These are phyloP conservation scores for Drosophila lowei DNA, from an alignment of 1,140 invertebrate genomes.

Conservation along the genomic window DNA sequence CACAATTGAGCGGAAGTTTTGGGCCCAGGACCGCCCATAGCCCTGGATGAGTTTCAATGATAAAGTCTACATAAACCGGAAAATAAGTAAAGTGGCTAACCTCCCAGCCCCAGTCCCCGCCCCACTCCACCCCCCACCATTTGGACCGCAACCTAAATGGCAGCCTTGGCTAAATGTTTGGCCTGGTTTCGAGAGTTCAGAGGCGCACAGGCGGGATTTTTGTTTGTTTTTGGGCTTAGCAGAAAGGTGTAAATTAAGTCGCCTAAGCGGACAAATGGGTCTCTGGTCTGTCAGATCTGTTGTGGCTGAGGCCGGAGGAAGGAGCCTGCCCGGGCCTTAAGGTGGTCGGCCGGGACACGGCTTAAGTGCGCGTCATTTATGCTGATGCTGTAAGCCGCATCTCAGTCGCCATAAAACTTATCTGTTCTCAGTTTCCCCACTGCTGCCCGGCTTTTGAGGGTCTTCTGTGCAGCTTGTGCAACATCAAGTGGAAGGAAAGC, in stretches of 20 bases:
- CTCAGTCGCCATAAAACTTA: slow-evolving; percentile 55
- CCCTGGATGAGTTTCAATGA: slow-evolving; percentile 64
- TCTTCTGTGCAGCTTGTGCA: slow-evolving; percentile 7
- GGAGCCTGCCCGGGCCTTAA: not conserved
- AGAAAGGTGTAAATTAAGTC: slow-evolving; percentile 77
- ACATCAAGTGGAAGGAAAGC: not conserved
- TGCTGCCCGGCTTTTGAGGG: slow-evolving; percentile 5
- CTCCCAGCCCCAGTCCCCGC: slow-evolving; percentile 4
- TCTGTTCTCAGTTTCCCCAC: slow-evolving; percentile 29
- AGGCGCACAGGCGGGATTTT: slow-evolving; percentile 44
- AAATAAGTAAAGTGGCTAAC: slow-evolving; percentile 74
- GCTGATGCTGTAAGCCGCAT: slow-evolving; percentile 48
- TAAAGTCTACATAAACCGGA: slow-evolving; percentile 77
- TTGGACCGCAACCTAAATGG: slow-evolving; percentile 56
- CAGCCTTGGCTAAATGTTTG: slow-evolving; percentile 57
- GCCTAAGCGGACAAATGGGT: slow-evolving; percentile 62
- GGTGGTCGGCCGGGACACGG: slow-evolving; percentile 24
- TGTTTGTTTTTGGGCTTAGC: slow-evolving; percentile 69
- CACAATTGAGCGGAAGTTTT: slow-evolving; percentile 73
- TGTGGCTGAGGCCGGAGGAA: not conserved
- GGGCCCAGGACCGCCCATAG: slow-evolving; percentile 30
- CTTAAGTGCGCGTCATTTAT: slow-evolving; percentile 71
- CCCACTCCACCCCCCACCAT: not conserved
- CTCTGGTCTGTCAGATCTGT: slow-evolving; percentile 3
- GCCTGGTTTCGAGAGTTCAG: slow-evolving; percentile 44